Evolutionary conservation across 1,140 invertebrate genomes (phyloP), one percentile per base, ranked within the genome.

Genomic region (Hermetia illucens): DNA sequence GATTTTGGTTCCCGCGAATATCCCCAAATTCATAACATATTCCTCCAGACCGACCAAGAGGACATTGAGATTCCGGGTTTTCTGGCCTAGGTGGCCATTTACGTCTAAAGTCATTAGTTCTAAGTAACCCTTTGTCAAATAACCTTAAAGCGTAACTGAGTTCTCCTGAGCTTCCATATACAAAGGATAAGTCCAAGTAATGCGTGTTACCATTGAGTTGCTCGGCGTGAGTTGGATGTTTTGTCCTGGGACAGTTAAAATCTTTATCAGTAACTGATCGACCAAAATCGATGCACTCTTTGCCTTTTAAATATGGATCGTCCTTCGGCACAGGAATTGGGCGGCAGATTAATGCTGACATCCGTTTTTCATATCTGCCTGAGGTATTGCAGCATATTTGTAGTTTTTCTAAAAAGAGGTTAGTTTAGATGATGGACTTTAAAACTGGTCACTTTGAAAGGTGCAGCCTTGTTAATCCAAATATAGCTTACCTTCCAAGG

Each of bases 211-310:
- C 70, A 5, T 82, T 78, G 13, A 89, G 45, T 75, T 89, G 81
- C 67, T 84, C 73, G 16, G 76, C 76, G 18, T 79, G 74, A n/a
- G n/a, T n/a, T 6, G 56, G 44, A 30, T 61, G 58, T 8, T 63
- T 55, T 3, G 62, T 63, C n/a, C 63, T 53, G 0, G 69, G 66
- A 51, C 81, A 85, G 36, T 71, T 70, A 43, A 70, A 68, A 43
- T 76, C 74, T 20, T 70, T 62, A 41, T 82, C 79, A 3, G 74
- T 77, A 4, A 71, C 73, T 21, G 76, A 80, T 44, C 86, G 71
- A 0, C 86, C 79, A 51, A 91, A 89, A 62, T 84, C 84, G 59
- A 88, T 72, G 50, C 87, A 91, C 22, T 72, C n/a, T n/a, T n/a
- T n/a, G n/a, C n/a, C 68, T 10, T 66, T 70, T 24, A 67, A 64